phyloP scores from a whole-genome alignment of 2,113 vertebrate species.

The Microtus ochrogaster region DNA sequence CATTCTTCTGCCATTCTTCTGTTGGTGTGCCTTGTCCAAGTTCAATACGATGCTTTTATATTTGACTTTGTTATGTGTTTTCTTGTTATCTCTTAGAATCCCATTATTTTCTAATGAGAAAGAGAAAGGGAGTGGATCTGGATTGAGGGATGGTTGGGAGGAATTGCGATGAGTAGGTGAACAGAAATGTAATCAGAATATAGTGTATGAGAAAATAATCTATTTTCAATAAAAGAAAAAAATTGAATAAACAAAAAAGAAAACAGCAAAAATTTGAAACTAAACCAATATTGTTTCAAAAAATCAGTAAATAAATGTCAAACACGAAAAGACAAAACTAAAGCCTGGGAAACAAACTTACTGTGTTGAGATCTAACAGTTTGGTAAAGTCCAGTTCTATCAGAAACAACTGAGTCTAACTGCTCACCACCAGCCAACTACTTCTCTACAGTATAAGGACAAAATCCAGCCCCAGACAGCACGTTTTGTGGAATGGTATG shows the following conservation, averaged over 20 bases:
- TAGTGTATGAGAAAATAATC: background rate
- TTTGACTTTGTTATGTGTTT: background rate
- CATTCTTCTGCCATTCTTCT: too few species aligned
- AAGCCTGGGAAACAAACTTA: background rate
- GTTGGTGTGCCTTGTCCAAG: too few species aligned
- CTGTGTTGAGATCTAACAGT: background rate
- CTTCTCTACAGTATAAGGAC: background rate
- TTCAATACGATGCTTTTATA: background rate
- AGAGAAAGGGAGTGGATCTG: background rate
- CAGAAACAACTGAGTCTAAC: background rate
- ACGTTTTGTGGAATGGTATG: background rate
- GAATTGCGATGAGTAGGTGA: background rate
- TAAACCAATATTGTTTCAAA: background rate
- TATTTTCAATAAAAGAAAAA: background rate
- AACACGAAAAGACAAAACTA: background rate
- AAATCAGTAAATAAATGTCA: background rate
- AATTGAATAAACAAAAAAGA: background rate
- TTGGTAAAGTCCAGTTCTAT: background rate
- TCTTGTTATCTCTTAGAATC: background rate
- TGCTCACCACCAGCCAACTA: background rate
- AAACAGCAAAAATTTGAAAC: background rate
- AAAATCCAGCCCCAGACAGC: background rate
- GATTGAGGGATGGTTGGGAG: background rate
- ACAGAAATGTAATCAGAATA: background rate
- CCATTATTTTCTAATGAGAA: background rate